Evolutionary conservation across 2,113 vertebrate genomes (phyloP).

Genomic region (Laticauda laticaudata): DNA sequence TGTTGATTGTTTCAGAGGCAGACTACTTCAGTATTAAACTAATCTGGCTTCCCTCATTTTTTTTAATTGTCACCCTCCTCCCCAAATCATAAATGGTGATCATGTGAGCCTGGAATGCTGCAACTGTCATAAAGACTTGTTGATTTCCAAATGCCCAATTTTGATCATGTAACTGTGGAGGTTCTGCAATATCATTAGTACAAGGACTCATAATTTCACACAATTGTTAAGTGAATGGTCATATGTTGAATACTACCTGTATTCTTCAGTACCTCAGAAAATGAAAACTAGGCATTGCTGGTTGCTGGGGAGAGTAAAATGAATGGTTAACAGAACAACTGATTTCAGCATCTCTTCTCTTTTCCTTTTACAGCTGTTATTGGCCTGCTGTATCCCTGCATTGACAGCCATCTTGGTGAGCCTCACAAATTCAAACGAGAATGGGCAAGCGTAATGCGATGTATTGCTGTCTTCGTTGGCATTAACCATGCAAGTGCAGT

Average conservation of each 20-base stretch:
- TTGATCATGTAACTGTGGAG: background rate
- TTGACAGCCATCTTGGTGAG: conserved; percentile 82
- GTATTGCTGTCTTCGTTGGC: conserved; percentile 80
- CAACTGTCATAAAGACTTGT: background rate
- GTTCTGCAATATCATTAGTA: background rate
- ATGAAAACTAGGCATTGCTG: background rate
- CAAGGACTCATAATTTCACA: background rate
- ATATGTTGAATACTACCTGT: background rate
- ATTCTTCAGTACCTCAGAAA: background rate
- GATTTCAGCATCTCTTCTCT: background rate
- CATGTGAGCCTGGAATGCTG: background rate
- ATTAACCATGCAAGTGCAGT: conserved; percentile 84
- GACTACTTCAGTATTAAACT: background rate
- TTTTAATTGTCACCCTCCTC: background rate
- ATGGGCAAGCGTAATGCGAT: conserved; percentile 84
- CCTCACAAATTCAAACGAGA: conserved; percentile 83
- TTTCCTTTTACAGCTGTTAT: conserved; percentile 72
- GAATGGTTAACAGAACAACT: background rate
- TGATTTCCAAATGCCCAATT: background rate
- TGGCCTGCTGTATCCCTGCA: conserved; percentile 80
- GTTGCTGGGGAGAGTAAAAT: background rate
- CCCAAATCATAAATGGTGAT: background rate
- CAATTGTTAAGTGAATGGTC: background rate
- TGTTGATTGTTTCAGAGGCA: background rate
- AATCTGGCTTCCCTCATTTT: background rate